A percentile compares a stretch with the other conserved stretches of the same genome.
Evolutionary conservation across 2,797 vertebrate genomes (phyloP).

Genomic region (Salarias fasciatus): DNA sequence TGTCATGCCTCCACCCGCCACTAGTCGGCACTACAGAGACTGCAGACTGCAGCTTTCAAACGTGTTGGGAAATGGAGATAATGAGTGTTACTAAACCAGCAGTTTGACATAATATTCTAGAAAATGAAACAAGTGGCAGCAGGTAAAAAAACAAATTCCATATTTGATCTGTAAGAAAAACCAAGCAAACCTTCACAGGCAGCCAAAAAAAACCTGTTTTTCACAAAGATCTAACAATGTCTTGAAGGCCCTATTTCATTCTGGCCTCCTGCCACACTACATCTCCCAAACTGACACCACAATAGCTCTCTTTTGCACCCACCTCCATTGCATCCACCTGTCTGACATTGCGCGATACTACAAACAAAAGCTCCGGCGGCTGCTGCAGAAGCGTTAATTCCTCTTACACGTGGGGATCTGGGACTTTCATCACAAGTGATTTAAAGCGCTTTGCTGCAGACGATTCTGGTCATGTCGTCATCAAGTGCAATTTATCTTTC

Average conservation of each 20-base stretch:
- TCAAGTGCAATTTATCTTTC: conserved; percentile 20
- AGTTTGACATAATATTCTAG: too few relatives aligned
- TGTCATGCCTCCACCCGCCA: too few relatives aligned
- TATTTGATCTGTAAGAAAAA: too few relatives aligned
- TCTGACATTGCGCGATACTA: conserved; percentile 14
- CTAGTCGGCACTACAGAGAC: too few relatives aligned
- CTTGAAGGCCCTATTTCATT: conserved; percentile 8
- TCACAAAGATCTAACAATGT: conserved; percentile 5
- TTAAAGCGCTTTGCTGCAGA: conserved; percentile 21
- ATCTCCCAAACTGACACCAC: conserved; percentile 18
- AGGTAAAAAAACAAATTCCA: too few relatives aligned
- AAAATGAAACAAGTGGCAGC: too few relatives aligned
- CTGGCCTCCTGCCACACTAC: conserved; percentile 19
- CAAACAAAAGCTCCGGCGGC: conserved; percentile 1
- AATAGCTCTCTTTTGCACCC: conserved; percentile 12
- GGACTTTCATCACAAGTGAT: conserved; percentile 14
- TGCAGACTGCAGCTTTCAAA: too few relatives aligned
- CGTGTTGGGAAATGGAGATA: too few relatives aligned
- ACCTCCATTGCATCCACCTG: conserved; percentile 8
- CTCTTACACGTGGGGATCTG: neutral
- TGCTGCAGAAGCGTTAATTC: conserved; percentile 19
- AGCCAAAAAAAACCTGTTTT: too few relatives aligned
- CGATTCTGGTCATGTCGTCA: conserved; percentile 26
- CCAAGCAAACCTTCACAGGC: too few relatives aligned
- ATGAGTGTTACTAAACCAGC: too few relatives aligned